Evolutionary conservation across 2,888 invertebrate genomes (phyloP), one percentile per base, ranked within the genome.

Genomic region (Coelopa pilipes): DNA sequence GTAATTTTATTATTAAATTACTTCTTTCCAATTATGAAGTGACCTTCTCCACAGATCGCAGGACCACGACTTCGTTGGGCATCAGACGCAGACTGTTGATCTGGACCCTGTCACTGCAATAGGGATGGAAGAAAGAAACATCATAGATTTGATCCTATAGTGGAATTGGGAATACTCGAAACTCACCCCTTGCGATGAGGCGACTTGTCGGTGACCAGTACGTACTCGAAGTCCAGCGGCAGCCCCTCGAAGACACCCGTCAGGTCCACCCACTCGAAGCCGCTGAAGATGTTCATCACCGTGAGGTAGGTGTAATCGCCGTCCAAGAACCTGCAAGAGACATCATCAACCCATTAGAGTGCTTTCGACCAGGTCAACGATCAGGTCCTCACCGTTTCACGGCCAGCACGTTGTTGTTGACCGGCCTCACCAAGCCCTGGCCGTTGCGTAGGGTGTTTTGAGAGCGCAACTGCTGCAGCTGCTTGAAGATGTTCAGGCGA

Each of bases 401-500:
- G 0, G 79, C 90, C 71, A 92, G 88, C 0, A 92, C 88, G 74
- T 90, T 80, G 15, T 50, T 24, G 72, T 78, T 82, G 3, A 82
- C 73, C 0, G 85, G 83, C 63, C 80, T 82, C 7, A 86, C 89
- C 71, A 89, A 88, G 19, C 90, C 87, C 78, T 88, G 86, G 7
- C 92, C 92, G 34, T 89, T 74, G 79, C 87, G 87, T 17, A 93
- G 87, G 0, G 89, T 87, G 0, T 86, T 81, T 46, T 89, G 87
- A 53, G 85, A 85, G 45, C 91, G 89, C 34, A 87, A 72, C 0
- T 83, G 80, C 5, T 88, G 89, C 73, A 92, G 83, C 4, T 89
- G 88, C 80, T 90, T 90, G 85, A 90, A 92, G 74, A 92, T 89
- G 77, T 89, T 89, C 74, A 91, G 90, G 83, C 92, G 91, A 65